Conservation (phyloP, 2,888 invertebrate genomes). For the Amblyjoppa fuscipennis region DNA sequence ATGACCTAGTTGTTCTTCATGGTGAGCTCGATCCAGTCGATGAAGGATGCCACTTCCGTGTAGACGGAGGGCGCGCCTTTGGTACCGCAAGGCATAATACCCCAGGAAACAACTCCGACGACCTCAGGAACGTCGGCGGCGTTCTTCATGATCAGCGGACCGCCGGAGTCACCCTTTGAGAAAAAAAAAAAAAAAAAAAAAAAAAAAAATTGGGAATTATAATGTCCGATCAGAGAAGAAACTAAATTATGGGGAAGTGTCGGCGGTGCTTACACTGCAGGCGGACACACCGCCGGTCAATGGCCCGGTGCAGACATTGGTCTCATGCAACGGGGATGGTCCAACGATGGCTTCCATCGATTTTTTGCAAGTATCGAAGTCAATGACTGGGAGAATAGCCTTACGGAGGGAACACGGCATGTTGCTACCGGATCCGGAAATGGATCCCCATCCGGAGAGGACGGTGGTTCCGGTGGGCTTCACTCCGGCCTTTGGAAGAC, state of each 20-base stretch:
- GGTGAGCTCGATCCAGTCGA: conserved; percentile 82
- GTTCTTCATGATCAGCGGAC: conserved; percentile 84
- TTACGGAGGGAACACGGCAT: conserved; percentile 80
- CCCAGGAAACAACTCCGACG: conserved; percentile 87
- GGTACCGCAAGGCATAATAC: conserved; percentile 85
- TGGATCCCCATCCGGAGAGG: conserved; percentile 86
- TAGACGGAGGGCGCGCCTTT: conserved; percentile 84
- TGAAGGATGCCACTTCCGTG: conserved; percentile 83
- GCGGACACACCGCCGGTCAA: conserved; percentile 69
- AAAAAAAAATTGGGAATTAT: not conserved
- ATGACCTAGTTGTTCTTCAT: conserved; percentile 23
- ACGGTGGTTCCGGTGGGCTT: conserved; percentile 78
- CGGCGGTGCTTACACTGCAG: conserved; percentile 70
- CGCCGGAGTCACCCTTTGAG: conserved; percentile 87
- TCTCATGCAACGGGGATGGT: conserved; percentile 72
- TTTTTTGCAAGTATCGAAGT: conserved; percentile 72
- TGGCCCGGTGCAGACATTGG: conserved; percentile 78
- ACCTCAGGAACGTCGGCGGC: conserved; percentile 89
- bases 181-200: not conserved
- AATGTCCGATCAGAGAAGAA: not conserved
- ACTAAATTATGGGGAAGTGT: not conserved
- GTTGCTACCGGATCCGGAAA: conserved; percentile 67
- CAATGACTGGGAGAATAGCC: conserved; percentile 76
- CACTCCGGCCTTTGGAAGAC: conserved; percentile 78
- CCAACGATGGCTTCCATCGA: conserved; percentile 73